A percentile compares a stretch with the other conserved stretches of the same genome.
Evolutionary conservation across 2,113 vertebrate genomes (phyloP).

Genomic region (Myrmecophaga tridactyla): DNA sequence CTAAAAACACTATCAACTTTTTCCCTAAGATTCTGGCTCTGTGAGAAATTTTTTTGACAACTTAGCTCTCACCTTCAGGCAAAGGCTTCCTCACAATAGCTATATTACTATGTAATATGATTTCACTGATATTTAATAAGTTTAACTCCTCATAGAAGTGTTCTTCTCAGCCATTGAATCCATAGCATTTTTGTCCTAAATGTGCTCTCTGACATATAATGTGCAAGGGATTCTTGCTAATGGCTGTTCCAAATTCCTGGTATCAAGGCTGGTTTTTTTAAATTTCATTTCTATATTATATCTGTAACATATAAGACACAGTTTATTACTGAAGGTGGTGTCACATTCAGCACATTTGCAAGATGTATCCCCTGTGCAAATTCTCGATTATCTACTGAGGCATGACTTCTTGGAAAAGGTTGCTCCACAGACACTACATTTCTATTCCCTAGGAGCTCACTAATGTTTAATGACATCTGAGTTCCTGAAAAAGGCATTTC

Average conservation of each 20-base stretch:
- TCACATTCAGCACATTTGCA: neutral
- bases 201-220: neutral
- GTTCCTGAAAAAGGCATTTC: slow-evolving; percentile 7
- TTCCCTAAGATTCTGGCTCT: neutral
- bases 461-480: neutral
- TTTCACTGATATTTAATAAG: neutral
- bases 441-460: neutral
- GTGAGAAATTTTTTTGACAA: neutral
- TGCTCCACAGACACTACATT: neutral
- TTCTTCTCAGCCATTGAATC: neutral
- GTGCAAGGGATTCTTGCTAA: neutral
- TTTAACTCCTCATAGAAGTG: neutral
- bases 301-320: slow-evolving; percentile 2
- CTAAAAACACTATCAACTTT: neutral
- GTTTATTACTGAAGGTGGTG: neutral
- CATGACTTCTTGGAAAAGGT: neutral
- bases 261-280: neutral
- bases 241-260: neutral
- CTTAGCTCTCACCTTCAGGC: neutral
- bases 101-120: neutral
- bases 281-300: neutral
- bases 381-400: neutral
- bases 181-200: neutral
- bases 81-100: neutral
- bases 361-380: neutral